Evolutionary conservation across 2,113 vertebrate species (phyloP).

Genomic region (zebrafish (Danio rerio)): GRCz12tu NC_133178.1:63815501-63816000

Average conservation of each 20-base stretch:
- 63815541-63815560: no score
- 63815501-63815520: no score
- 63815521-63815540: no score
- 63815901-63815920: conserved; percentile 16
- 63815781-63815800: background rate
- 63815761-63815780: background rate
- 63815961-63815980: background rate
- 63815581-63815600: no score
- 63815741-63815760: background rate
- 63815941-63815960: background rate
- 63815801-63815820: conserved; percentile 2
- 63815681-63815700: conserved; percentile 5
- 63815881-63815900: conserved; percentile 15
- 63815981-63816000: background rate
- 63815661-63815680: background rate
- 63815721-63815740: background rate
- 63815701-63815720: conserved; percentile 27
- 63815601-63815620: no score
- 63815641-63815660: conserved; percentile 10
- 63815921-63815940: conserved; percentile 6
- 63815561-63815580: no score
- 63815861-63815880: conserved; percentile 21
- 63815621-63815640: background rate
- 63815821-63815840: conserved; percentile 23
- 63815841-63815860: conserved; percentile 12